Evolutionary conservation across 2,797 vertebrate species (phyloP).

Genomic region (Chaetodon trifasciatus): DNA sequence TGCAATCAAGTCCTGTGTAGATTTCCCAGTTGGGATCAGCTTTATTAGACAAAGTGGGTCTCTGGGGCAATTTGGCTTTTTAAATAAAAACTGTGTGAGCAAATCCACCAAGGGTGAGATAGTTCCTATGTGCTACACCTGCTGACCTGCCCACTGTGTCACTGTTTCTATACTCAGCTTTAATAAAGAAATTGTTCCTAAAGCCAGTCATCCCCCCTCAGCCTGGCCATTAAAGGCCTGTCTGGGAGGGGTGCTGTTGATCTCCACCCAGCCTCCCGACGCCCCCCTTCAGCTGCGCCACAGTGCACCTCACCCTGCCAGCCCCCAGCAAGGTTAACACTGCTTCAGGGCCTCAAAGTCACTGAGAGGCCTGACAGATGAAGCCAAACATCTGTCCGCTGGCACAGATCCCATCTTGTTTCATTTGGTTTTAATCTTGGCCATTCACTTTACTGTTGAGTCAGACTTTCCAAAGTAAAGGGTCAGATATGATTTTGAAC

Average conservation of each 20-base stretch:
- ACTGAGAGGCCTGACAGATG: conserved; percentile 20
- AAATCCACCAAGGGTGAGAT: conserved; percentile 6
- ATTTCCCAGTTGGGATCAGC: conserved; percentile 52
- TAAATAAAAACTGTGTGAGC: conserved; percentile 43
- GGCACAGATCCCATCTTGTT: conserved; percentile 5
- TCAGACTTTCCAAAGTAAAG: conserved; percentile 19
- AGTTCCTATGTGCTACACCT: not conserved
- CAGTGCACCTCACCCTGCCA: conserved; percentile 58
- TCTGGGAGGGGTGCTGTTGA: conserved; percentile 28
- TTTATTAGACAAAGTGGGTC: conserved; percentile 47
- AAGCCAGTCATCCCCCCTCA: no score
- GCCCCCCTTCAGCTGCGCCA: conserved; percentile 42
- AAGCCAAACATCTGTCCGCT: not conserved
- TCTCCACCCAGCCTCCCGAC: conserved; percentile 27
- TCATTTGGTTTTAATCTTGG: conserved; percentile 10
- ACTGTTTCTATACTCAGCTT: not conserved
- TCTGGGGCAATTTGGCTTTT: conserved; percentile 33
- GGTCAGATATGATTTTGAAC: conserved; percentile 1
- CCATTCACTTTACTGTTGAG: not conserved
- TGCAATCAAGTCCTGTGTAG: conserved; percentile 33
- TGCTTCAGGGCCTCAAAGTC: conserved; percentile 50
- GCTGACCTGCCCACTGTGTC: not conserved
- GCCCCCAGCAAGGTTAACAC: conserved; percentile 51
- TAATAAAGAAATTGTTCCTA: not conserved
- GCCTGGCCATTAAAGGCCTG: conserved; percentile 22